phyloP scores from a whole-genome alignment of 2,113 vertebrate species.

The Elephantulus edwardii region DNA sequence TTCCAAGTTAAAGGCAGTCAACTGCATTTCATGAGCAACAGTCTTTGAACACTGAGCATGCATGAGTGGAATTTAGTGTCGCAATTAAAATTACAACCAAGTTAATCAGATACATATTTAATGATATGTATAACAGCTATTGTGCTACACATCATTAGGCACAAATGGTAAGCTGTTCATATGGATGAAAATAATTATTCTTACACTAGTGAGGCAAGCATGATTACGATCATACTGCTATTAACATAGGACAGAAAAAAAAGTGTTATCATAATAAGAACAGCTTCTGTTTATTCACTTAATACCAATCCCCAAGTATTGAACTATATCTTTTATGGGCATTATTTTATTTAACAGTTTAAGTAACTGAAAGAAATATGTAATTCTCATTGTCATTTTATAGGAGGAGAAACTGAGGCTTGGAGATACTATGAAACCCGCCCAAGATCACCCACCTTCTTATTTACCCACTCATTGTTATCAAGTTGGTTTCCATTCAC shows the following conservation, averaged over 20 bases:
- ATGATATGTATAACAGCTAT: constrained; percentile 71
- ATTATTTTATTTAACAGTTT: not conserved
- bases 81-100: constrained; percentile 74
- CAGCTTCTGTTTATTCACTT: constrained; percentile 28
- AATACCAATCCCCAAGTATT: constrained; percentile 13
- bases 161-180: constrained; percentile 64
- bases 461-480: too few species aligned
- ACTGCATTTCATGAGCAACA: constrained; percentile 22
- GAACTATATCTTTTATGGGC: not conserved
- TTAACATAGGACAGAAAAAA: constrained; percentile 28
- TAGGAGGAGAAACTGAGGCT: not conserved
- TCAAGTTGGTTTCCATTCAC: too few species aligned
- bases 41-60: constrained; percentile 47
- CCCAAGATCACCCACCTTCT: not conserved
- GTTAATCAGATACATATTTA: constrained; percentile 76
- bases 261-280: constrained; percentile 41
- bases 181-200: constrained; percentile 72
- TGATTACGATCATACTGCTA: constrained; percentile 46
- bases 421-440: not conserved
- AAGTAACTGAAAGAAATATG: not conserved
- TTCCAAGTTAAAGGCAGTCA: constrained; percentile 54
- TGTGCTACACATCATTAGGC: constrained; percentile 74
- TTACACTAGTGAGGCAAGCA: constrained; percentile 60
- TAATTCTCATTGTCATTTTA: not conserved
- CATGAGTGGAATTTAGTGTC: constrained; percentile 61